Conservation (phyloP, 1,140 invertebrate species). For the Lasioglossum baleicum region DNA sequence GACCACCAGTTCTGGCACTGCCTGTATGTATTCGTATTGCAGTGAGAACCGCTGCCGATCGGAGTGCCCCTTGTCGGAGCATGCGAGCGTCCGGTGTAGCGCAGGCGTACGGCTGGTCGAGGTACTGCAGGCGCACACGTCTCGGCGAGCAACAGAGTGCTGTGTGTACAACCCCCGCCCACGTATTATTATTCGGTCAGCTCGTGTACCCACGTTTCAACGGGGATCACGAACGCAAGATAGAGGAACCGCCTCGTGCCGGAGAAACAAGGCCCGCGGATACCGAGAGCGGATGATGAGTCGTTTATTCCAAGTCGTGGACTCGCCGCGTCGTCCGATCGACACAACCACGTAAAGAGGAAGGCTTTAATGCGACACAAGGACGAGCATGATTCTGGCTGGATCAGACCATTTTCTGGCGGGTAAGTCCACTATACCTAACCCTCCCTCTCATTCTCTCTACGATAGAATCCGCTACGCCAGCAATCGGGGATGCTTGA, state of each 20-base stretch:
- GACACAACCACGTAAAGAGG: constrained; percentile 62
- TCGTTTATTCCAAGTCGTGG: constrained; percentile 27
- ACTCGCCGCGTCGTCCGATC: constrained; percentile 10
- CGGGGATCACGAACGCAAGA: constrained; percentile 7
- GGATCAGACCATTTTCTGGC: constrained; percentile 79
- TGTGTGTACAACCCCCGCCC: constrained; percentile 74
- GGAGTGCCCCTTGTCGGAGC: not conserved
- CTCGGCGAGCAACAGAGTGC: constrained; percentile 77
- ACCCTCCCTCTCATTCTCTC: not conserved
- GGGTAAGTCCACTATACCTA: constrained; percentile 78
- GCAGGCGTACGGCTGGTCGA: constrained; percentile 61
- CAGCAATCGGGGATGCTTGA: too few species aligned
- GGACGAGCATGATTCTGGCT: constrained; percentile 78
- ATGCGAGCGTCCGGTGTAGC: constrained; percentile 17
- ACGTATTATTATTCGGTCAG: constrained; percentile 76
- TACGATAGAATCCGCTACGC: too few species aligned
- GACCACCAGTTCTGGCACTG: too few species aligned
- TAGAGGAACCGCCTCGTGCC: constrained; percentile 9
- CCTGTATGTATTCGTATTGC: too few species aligned
- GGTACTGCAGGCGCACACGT: constrained; percentile 72
- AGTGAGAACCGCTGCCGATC: constrained; percentile 13
- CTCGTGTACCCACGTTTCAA: constrained; percentile 72
- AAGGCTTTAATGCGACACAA: constrained; percentile 52
- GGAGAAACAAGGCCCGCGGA: not conserved
- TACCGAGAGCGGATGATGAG: constrained; percentile 64